Base-by-base conservation (phyloP, 1,140 invertebrate species). In the Scaptomyza hsui region DNA sequence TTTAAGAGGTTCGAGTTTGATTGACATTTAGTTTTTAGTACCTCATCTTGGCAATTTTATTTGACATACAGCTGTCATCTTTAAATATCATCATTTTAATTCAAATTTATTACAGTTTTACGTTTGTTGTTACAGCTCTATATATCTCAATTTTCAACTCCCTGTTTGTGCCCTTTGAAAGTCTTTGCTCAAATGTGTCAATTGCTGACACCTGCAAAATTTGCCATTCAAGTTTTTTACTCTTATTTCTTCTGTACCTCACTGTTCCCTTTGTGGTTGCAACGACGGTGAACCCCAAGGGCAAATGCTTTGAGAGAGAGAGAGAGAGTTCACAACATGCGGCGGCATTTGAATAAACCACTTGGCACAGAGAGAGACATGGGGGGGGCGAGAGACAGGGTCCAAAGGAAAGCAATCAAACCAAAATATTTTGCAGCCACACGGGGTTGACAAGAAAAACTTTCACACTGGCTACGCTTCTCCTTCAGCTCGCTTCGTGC, bases 151-250 rank as follows among this genome's bases (percentile, higher is more conserved):
- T 62, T 52, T 35, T n/a, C 7, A 12, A 18, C 1, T 57, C 13
- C 19, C 15, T 7, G n/a, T 4, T 29, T 18, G 13, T 29, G n/a
- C 29, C 15, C 32, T 12, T n/a, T 9, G 9, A 42, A 41, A 9
- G 21, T 45, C 44, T 32, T 37, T 69, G 6, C 16, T 39, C 26
- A 29, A 29, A 13, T 70, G 62, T 57, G 55, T 72, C 69, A 59
- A 72, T 32, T 52, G 53, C 69, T 60, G 62, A 67, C 69, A 72
- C 55, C 53, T 72, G 55, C 47, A 60, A 60, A 18, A 60, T 29
- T 29, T 39, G 16, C 49, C 52, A 60, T 24, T 24, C 57, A 47
- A 47, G n/a, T 9, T 35, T 55, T 49, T 12, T n/a, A 10, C 13
- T 5, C 1, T 18, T 26, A 29, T 19, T 19, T 48, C 41, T 37